phyloP scores from a whole-genome alignment of 2,797 vertebrate species.

The Anguilla pacifica region DNA sequence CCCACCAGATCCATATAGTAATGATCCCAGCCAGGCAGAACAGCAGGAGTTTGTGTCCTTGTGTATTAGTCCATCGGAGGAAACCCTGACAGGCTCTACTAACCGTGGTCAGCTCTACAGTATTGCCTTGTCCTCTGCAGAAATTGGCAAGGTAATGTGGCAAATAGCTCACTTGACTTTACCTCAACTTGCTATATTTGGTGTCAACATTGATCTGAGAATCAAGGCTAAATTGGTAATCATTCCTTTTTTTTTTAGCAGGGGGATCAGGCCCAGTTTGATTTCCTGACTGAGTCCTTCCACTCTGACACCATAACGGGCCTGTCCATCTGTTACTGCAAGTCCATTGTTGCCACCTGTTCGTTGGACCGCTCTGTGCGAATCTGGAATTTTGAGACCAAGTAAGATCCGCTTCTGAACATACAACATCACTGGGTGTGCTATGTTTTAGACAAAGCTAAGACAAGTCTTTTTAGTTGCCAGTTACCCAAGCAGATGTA shows the following conservation, averaged over 20 bases:
- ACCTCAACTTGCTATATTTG: no score
- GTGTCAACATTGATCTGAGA: not conserved
- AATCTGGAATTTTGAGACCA: slow-evolving; percentile 92
- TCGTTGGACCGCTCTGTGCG: slow-evolving; percentile 88
- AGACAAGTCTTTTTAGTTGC: no score
- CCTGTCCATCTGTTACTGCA: slow-evolving; percentile 84
- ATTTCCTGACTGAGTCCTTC: slow-evolving; percentile 81
- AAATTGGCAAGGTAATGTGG: slow-evolving; percentile 65
- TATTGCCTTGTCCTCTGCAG: slow-evolving; percentile 75
- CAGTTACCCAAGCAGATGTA: no score
- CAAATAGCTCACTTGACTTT: not conserved
- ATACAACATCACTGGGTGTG: not conserved
- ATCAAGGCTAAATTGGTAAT: not conserved
- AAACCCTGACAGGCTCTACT: slow-evolving; percentile 80
- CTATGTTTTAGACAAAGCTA: not conserved
- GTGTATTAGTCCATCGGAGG: slow-evolving; percentile 89
- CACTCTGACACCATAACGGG: slow-evolving; percentile 86
- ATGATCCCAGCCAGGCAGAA: slow-evolving; percentile 65
- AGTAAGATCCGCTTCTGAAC: slow-evolving; percentile 70
- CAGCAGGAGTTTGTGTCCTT: slow-evolving; percentile 79
- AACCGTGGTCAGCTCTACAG: slow-evolving; percentile 82
- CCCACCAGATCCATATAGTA: slow-evolving; percentile 71
- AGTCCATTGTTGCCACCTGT: slow-evolving; percentile 87
- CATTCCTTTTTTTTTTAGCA: slow-evolving; percentile 50
- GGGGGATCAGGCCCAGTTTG: slow-evolving; percentile 78